phyloP scores from a whole-genome alignment of 2,797 vertebrate species.

The Cirrhinus mrigala region DNA sequence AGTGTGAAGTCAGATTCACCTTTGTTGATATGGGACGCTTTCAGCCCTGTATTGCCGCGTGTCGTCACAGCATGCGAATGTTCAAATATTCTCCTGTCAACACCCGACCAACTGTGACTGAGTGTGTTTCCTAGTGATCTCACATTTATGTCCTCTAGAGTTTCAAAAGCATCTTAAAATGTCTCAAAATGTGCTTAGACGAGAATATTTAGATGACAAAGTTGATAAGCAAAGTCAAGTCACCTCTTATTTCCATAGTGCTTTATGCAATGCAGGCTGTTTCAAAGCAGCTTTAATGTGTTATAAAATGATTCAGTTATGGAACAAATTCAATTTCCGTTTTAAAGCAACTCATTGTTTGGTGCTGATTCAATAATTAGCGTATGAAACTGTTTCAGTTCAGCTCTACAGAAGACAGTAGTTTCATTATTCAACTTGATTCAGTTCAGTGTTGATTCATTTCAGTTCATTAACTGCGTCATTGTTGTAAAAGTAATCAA shows the following conservation, averaged over 20 bases:
- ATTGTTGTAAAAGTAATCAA: background rate
- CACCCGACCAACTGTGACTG: constrained; percentile 51
- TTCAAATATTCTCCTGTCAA: constrained; percentile 67
- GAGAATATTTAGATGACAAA: background rate
- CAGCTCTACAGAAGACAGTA: background rate
- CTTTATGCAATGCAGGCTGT: background rate
- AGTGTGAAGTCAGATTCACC: constrained; percentile 59
- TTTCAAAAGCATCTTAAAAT: constrained; percentile 4
- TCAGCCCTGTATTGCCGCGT: background rate
- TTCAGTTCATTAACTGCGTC: too few relatives aligned
- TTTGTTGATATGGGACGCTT: constrained; percentile 46
- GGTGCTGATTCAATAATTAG: background rate
- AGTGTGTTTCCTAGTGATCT: background rate
- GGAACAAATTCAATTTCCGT: background rate
- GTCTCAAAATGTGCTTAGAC: background rate
- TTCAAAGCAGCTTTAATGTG: background rate
- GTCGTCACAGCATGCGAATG: constrained; percentile 33
- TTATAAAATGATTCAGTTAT: background rate
- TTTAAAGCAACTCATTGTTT: background rate
- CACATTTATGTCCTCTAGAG: background rate
- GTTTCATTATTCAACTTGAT: background rate
- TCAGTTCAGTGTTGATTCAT: background rate
- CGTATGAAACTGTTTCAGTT: background rate
- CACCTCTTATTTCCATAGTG: background rate
- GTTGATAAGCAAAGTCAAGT: background rate